Evolutionary conservation across 2,888 invertebrate genomes (phyloP).

Genomic region (Troglohyphantes excavatus): DNA sequence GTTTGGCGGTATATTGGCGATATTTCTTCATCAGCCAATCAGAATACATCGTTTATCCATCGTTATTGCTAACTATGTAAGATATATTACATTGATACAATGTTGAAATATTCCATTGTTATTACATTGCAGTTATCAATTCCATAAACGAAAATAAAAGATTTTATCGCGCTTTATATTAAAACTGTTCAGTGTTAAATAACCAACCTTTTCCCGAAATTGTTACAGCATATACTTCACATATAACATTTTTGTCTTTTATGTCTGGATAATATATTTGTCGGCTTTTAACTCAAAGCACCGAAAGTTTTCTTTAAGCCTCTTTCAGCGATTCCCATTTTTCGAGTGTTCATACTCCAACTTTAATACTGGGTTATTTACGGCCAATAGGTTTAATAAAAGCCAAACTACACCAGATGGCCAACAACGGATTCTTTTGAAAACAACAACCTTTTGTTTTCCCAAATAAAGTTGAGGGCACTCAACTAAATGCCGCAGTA

Average conservation of each 20-base stretch:
- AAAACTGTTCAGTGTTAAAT: not conserved
- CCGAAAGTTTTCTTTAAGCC: not conserved
- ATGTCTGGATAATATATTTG: not conserved
- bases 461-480: not conserved
- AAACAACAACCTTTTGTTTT: not conserved
- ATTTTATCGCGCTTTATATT: no score
- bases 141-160: no score
- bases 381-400: conserved; percentile 47
- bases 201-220: not conserved
- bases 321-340: not conserved
- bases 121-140: no score
- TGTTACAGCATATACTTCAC: not conserved
- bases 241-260: not conserved
- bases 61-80: no score
- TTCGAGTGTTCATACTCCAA: not conserved
- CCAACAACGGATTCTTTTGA: not conserved
- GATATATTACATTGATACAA: no score
- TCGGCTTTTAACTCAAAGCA: not conserved
- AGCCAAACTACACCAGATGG: conserved; percentile 5
- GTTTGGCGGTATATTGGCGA: no score
- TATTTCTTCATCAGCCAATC: no score
- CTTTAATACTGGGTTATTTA: conserved; percentile 36
- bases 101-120: no score
- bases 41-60: no score
- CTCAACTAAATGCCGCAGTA: not conserved